Conservation (phyloP, 2,113 vertebrate genomes). For the Microcebus lehilahytsara region DNA sequence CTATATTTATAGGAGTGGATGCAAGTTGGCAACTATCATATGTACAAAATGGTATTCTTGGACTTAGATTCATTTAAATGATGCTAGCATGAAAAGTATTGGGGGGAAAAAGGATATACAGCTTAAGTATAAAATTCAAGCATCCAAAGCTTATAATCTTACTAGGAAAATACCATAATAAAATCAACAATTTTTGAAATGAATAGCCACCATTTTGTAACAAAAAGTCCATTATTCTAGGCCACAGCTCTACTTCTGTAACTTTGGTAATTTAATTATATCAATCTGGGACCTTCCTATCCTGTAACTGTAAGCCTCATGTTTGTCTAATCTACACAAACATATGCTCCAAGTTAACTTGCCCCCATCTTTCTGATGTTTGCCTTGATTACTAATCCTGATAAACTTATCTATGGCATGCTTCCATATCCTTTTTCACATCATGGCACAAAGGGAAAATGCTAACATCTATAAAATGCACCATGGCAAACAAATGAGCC, state of each 20-base stretch:
- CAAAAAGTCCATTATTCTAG: not conserved
- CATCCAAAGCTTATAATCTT: not conserved
- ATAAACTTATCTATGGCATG: not conserved
- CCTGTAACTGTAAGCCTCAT: not conserved
- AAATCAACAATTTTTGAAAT: not conserved
- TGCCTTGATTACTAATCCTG: not conserved
- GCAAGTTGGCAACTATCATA: not conserved
- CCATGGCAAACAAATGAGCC: not conserved
- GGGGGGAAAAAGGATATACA: not conserved
- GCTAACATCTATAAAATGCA: not conserved
- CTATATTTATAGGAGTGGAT: not conserved
- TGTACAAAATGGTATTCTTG: not conserved
- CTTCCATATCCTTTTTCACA: not conserved
- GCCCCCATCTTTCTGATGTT: not conserved
- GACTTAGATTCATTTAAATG: slow-evolving; percentile 30
- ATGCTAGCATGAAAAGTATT: not conserved
- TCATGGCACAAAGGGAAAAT: not conserved
- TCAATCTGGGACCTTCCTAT: not conserved
- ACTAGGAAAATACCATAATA: not conserved
- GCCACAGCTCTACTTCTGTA: not conserved
- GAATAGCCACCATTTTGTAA: not conserved
- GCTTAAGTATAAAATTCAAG: not conserved
- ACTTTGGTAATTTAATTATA: not conserved
- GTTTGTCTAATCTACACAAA: not conserved
- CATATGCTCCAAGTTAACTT: not conserved